phyloP scores from a whole-genome alignment of 2,888 invertebrate species.

The Microplitis manilae region DNA sequence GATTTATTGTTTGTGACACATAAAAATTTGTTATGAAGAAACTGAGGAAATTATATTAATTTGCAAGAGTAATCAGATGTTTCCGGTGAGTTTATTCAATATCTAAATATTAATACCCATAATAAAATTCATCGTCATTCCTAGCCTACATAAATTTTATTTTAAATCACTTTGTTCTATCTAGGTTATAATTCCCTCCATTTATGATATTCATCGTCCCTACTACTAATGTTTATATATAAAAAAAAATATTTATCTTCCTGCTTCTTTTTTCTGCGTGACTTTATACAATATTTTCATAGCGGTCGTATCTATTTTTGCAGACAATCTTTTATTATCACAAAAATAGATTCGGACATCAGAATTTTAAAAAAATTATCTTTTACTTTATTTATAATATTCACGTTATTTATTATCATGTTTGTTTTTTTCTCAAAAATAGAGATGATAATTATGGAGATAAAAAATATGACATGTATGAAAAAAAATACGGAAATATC shows the following conservation, averaged over 20 bases:
- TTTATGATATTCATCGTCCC: neutral
- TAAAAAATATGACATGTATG: neutral
- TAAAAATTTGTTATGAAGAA: neutral
- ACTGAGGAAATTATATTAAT: neutral
- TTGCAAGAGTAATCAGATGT: neutral
- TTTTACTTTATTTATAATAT: neutral
- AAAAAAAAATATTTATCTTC: neutral
- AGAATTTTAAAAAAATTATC: no score
- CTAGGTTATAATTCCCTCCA: slow-evolving; percentile 1
- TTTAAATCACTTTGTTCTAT: neutral
- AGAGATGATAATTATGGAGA: neutral
- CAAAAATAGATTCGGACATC: neutral
- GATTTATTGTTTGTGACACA: neutral
- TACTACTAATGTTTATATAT: neutral
- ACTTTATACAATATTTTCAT: neutral
- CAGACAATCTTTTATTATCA: neutral
- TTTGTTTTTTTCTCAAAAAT: neutral
- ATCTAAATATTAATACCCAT: neutral
- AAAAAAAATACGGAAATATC: neutral
- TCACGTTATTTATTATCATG: neutral
- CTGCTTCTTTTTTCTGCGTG: neutral
- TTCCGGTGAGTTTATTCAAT: neutral
- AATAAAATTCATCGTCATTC: neutral
- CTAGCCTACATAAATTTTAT: neutral
- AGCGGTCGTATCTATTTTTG: no score